Evolutionary conservation across 2,797 vertebrate species (phyloP).

Genomic region (Phoeniculus purpureus): DNA sequence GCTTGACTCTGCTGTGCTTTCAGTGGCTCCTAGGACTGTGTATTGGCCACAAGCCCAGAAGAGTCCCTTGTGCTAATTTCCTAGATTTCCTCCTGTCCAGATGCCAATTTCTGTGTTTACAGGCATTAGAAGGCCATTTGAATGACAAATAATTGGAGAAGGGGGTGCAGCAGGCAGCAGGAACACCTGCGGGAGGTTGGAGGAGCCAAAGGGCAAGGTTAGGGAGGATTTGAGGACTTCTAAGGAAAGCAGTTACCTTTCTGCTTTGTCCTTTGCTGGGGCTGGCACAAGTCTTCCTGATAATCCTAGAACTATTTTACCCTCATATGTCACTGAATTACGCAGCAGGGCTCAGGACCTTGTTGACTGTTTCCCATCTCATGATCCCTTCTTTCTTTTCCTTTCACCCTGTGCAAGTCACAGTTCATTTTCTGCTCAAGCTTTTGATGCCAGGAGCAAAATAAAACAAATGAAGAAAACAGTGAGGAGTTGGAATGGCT

Average conservation of each 20-base stretch:
- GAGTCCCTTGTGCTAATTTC: conserved; percentile 53
- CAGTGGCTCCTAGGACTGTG: conserved; percentile 34
- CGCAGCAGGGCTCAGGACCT: background rate
- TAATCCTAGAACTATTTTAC: background rate
- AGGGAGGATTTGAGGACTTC: background rate
- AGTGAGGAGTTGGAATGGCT: background rate
- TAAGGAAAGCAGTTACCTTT: background rate
- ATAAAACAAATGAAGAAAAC: background rate
- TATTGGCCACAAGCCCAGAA: conserved; percentile 61
- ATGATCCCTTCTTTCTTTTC: background rate
- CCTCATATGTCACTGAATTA: background rate
- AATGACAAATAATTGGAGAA: background rate
- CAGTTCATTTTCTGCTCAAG: background rate
- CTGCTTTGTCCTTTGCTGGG: background rate
- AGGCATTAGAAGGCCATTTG: conserved; percentile 8
- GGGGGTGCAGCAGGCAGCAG: background rate
- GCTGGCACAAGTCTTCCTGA: background rate
- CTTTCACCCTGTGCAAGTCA: background rate
- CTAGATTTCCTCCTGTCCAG: conserved; percentile 59
- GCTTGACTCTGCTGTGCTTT: conserved; percentile 14
- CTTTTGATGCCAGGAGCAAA: background rate
- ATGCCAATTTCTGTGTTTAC: conserved; percentile 51
- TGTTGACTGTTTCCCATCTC: background rate
- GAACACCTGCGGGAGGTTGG: background rate
- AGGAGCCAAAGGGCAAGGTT: background rate